These are phyloP conservation scores for Synergus itoensis DNA, from an alignment of 2,888 invertebrate species.

Conservation along the genomic window DNA sequence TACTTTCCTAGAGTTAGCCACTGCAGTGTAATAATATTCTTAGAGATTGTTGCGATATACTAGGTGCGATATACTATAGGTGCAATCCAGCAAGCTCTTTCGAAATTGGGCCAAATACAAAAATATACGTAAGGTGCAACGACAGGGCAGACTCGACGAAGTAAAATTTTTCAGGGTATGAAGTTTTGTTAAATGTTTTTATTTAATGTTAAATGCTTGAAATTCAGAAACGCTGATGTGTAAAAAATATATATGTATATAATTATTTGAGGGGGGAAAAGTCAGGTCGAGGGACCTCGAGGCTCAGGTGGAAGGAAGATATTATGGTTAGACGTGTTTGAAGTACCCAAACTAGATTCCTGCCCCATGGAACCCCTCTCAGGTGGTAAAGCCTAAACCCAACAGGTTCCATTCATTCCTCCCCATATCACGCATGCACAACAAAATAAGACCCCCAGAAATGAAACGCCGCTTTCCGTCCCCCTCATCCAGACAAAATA, in stretches of 20 bases:
- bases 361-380: slow-evolving; percentile 42
- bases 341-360: slow-evolving; percentile 11
- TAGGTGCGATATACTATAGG: slow-evolving; percentile 5
- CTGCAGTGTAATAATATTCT: slow-evolving; percentile 5
- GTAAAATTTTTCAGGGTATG: too few species aligned
- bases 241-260: neutral
- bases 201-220: too few species aligned
- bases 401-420: slow-evolving; percentile 56
- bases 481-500: slow-evolving; percentile 6
- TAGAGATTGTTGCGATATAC: slow-evolving; percentile 12
- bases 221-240: neutral
- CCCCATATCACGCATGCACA: slow-evolving; percentile 43
- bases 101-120: slow-evolving; percentile 24
- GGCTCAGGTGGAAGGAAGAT: slow-evolving; percentile 19
- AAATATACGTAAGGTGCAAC: slow-evolving; percentile 1
- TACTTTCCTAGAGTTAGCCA: slow-evolving; percentile 2
- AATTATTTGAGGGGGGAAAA: neutral
- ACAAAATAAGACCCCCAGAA: neutral
- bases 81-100: slow-evolving; percentile 13
- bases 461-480: slow-evolving; percentile 18
- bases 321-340: neutral
- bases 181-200: too few species aligned
- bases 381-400: slow-evolving; percentile 51
- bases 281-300: slow-evolving; percentile 11
- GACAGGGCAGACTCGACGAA: neutral